Evolutionary conservation across 2,113 vertebrate species (phyloP).

Genomic region (Burhinus oedicnemus): DNA sequence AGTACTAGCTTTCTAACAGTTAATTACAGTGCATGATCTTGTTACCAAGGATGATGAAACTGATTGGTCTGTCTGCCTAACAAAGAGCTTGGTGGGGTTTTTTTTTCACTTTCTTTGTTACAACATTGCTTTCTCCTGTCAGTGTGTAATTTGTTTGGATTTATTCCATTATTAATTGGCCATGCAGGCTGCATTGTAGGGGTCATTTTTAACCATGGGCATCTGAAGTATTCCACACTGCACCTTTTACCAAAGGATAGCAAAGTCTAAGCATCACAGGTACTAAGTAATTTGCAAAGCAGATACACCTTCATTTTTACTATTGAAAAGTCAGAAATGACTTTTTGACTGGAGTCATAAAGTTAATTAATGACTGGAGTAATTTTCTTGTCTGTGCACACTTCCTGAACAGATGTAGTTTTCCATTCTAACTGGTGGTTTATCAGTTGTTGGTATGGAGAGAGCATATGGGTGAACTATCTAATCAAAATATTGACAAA

Average conservation of each 20-base stretch:
- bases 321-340: conserved; percentile 18
- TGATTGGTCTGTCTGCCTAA: not conserved
- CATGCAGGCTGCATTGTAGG: not conserved
- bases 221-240: not conserved
- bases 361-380: conserved; percentile 50
- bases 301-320: conserved; percentile 19
- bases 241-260: not conserved
- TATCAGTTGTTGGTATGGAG: conserved; percentile 36
- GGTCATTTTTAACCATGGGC: not conserved
- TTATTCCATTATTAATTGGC: not conserved
- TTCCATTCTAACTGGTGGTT: conserved; percentile 21
- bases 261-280: not conserved
- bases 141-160: conserved; percentile 2
- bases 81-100: not conserved
- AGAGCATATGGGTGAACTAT: not conserved
- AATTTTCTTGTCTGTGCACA: conserved; percentile 20
- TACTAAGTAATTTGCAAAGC: not conserved
- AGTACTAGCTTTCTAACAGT: not conserved
- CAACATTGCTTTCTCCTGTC: not conserved
- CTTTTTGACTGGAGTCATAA: not conserved
- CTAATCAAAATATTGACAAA: conserved; percentile 20
- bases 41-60: conserved; percentile 44
- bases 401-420: conserved; percentile 30
- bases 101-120: not conserved
- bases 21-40: conserved; percentile 36